Base-by-base conservation (phyloP, 2,888 invertebrate genomes). In the Hydropsyche betteni region DNA sequence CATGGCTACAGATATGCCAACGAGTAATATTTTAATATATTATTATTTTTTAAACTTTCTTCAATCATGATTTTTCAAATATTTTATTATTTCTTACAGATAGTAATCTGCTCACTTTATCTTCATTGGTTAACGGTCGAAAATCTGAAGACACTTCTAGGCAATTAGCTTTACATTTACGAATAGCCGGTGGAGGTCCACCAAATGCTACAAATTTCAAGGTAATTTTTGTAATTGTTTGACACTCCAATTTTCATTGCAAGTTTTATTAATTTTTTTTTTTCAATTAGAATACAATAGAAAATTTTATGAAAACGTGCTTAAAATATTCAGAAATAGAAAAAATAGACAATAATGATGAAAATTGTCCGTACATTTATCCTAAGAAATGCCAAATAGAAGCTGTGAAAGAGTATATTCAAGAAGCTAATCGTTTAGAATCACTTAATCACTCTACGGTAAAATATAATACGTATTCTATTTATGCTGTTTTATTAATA, bases 271-370 rank as follows among this genome's bases (percentile, higher is more conserved):
- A 24, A 33, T 14, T 73, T 61, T n/a, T 34, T 61, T 34, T 44
- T 74, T 58, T 80, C 80, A 77, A 85, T 78, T 81, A 88, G 88
- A 84, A 88, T 79, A 89, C 89, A 14, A 87, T 93, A 16, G 87
- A 89, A 12, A 88, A 89, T 0, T 91, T 92, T 79, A 83, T 94
- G 77, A 86, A 88, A 75, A 89, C 91, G 0, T 89, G 93, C 33
- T 83, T 93, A n/a, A 85, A 90, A 24, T 86, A 90, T 81, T 90
- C 91, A 0, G 81, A 84, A 0, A 83, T 86, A 69, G 83, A 82
- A 53, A 83, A 83, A 76, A 81, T 81, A 4, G 81, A 81, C 14
- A 79, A 82, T 5, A 84, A 82, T 0, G 80, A 81, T 83, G 89
- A 78, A 78, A 87, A 80, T 78, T 88, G 80, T 80, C 84, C 80